Evolutionary conservation across 2,797 vertebrate genomes (phyloP), one percentile per base, ranked within the genome.

Genomic region (Sternotherus odoratus): DNA sequence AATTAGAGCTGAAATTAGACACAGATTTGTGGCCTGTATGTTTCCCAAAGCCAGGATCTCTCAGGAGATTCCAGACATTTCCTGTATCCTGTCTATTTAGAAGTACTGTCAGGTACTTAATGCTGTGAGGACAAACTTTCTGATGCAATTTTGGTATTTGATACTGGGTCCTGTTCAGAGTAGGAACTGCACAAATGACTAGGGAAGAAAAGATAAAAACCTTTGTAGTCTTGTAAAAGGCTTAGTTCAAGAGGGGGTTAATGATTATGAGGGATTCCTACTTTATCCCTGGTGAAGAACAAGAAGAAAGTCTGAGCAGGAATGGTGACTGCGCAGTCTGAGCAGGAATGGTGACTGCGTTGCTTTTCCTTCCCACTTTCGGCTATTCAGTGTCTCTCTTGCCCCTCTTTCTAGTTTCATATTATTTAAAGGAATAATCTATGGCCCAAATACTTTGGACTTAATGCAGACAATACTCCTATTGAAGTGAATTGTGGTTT

Each of bases 151-250:
- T 43, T 50, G 78, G 28, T 12, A 84, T 92, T 94, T 54, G 80
- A 39, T 13, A 81, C 56, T 24, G 21, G 26, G 53, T 48, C 10
- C 16, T 26, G 79, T 17, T 12, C 46, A 92, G 7, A 88, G 17
- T 2, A 85, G 85, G 28, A 86, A 66, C 53, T 90, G 53, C 3
- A 60, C 57, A 83, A 63, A 39, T 60, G 75, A 74, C 75, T 48
- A 28, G 81, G 66, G 63, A 87, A 79, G 49, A 77, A 77, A 63
- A 75, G 83, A 63, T 87, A 75, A 84, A 84, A 77, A 63, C 69
- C 79, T 63, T 87, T 83, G 54, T 79, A 79, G 74, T 78, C 85
- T 80, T 63, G 87, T 83, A 91, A 87, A 79, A 87, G 83, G 63
- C 87, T 91, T 87, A 83, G 54, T 83, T 87, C 60, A 28, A 75